A percentile compares a stretch with the other conserved stretches of the same genome.
Conservation (phyloP, 2,888 invertebrate genomes). For the Phalera bucephala region DNA sequence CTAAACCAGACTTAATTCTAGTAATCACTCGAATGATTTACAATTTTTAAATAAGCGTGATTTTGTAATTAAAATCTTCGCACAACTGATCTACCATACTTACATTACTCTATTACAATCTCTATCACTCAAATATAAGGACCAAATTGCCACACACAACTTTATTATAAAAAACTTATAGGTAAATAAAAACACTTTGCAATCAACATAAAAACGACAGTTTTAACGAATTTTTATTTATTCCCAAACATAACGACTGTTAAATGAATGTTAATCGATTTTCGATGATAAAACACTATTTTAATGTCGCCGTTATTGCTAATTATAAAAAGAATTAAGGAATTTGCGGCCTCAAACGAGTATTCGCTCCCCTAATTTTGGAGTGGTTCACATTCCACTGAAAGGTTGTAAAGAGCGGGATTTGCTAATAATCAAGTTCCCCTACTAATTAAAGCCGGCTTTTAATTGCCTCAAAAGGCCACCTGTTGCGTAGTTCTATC, state of each 20-base stretch:
- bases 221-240: constrained; percentile 10
- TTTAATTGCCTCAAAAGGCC: constrained; percentile 79
- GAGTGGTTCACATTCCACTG: constrained; percentile 70
- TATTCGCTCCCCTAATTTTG: constrained; percentile 49
- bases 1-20: too few species aligned
- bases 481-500: constrained; percentile 71
- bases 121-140: background rate
- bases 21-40: background rate
- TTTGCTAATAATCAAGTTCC: constrained; percentile 77
- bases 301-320: constrained; percentile 26
- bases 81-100: background rate
- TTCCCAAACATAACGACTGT: constrained; percentile 20
- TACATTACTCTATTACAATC: background rate
- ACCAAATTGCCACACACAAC: too few species aligned
- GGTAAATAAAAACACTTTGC: background rate
- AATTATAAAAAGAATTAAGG: constrained; percentile 31
- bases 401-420: constrained; percentile 66
- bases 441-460: constrained; percentile 80
- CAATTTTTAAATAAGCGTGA: background rate
- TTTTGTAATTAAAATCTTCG: background rate
- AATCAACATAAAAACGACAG: constrained; percentile 4
- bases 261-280: constrained; percentile 35
- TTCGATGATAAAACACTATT: constrained; percentile 20
- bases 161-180: background rate
- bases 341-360: constrained; percentile 12